Evolutionary conservation across 1,140 invertebrate species (phyloP), one percentile per base, ranked within the genome.

Genomic region (Tribolium castaneum): DNA sequence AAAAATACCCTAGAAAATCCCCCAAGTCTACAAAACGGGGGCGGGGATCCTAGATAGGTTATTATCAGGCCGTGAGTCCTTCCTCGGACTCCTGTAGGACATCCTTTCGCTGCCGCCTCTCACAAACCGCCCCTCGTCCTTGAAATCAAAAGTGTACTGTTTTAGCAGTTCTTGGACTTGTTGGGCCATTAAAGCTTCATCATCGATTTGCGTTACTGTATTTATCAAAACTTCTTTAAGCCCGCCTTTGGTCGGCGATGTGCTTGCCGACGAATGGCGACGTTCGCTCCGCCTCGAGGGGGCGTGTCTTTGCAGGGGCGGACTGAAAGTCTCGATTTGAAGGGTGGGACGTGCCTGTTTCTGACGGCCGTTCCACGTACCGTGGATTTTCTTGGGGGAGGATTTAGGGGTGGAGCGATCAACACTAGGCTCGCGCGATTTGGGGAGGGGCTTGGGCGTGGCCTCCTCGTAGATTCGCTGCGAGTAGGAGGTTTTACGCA

Each of bases 151-250:
- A 10, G 88, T 89, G 78, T 93, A 94, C 70, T 92, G 90, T 22
- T 90, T 90, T 6, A 94, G 87, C 10, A 94, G 88, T 5, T 91
- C 91, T 81, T 94, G 93, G 85, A 94, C 90, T 82, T 93, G 93
- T 82, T 92, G 90, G 6, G 93, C 85, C 49, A 94, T 91, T 72
- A 91, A 86, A 0, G 90, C 89, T 79, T 94, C 92, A 80, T 94
- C 92, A 81, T 92, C 91, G 12, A 92, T 89, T 22, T 90, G 90
- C 80, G 91, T 92, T 3, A 93, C 90, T 75, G 93, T 91, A 78
- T 92, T 89, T 0, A 94, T 84, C 1, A 94, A 91, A 82, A 94
- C 92, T 82, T 94, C 92, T n/a, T 93, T 85, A 13, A 94, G 83
- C 3, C 92, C 92, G 80, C 91, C 91, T 39, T 93, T 91, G 0